Conservation (phyloP, 1,140 invertebrate genomes). For the Manduca sexta region DNA sequence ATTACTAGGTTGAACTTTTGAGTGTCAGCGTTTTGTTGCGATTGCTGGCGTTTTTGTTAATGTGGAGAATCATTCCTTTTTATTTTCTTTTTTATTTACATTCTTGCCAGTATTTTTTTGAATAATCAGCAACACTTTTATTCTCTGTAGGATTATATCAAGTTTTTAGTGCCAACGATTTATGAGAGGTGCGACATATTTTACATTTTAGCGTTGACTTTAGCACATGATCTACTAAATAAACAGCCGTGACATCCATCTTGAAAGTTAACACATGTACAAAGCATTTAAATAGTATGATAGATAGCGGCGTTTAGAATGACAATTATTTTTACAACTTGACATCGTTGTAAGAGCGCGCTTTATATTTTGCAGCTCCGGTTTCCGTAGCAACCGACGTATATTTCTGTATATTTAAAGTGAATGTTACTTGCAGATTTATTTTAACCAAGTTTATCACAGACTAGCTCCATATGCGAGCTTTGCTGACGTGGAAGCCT, state of each 20-base stretch:
- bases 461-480: no score
- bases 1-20: constrained; percentile 17
- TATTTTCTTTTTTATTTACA: neutral
- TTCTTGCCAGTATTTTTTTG: neutral
- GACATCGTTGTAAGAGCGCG: constrained; percentile 26
- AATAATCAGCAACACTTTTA: no score
- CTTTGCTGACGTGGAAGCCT: no score
- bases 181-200: no score
- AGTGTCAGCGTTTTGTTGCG: constrained; percentile 5
- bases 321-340: constrained; percentile 32
- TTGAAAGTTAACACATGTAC: constrained; percentile 1
- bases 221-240: neutral
- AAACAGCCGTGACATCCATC: neutral
- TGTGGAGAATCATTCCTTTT: neutral
- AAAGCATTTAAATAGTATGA: constrained; percentile 13
- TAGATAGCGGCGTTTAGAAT: constrained; percentile 22
- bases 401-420: constrained; percentile 22
- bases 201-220: no score
- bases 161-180: no score
- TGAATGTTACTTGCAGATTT: no score
- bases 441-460: no score
- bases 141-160: no score
- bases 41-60: constrained; percentile 6
- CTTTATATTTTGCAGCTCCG: constrained; percentile 25
- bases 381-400: constrained; percentile 28